Base-by-base conservation (phyloP, 1,140 invertebrate genomes). In the Drosophila hydei region DNA sequence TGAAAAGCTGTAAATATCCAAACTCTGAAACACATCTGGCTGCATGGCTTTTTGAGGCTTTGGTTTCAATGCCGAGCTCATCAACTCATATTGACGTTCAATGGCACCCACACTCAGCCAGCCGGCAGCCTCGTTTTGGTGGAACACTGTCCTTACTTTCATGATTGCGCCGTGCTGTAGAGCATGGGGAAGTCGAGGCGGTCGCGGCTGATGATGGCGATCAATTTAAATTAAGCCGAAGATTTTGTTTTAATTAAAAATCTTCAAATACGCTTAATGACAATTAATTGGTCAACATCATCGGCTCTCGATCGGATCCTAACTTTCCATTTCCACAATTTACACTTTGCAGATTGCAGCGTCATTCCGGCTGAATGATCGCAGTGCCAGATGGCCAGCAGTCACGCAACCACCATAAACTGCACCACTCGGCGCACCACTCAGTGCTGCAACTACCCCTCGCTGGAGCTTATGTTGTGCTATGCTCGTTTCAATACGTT, bases 241-340 rank as follows among this genome's bases (percentile, higher is more conserved):
- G 83, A 87, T 87, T 87, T 87, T 78, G 83, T 69, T 87, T 87
- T 87, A 87, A 87, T 87, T 87, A 87, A 87, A 83, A 87, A 87
- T 87, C 83, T 87, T 87, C 83, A 88, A 87, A 87, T 87, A 72
- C 83, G 83, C 83, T 87, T 87, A 87, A 87, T 87, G 75, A 88
- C 83, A 87, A 87, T 87, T 87, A 87, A 87, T 87, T 87, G 83
- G 83, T 60, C 83, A 83, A 75, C 83, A 78, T 81, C 78, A 77
- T 69, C 52, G 65, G 61, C 59, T 61, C 65, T 68, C 62, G 56
- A 77, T 81, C 75, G 48, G 50, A 58, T 70, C 65, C 42, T 21
- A 60, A 42, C 61, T 56, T 64, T 18, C 43, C 40, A 45, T 33
- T 48, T 16, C 23, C 51, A 56, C 38, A 56, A 61, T 69, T 62